phyloP scores from a whole-genome alignment of 2,113 vertebrate species.

The Cricetomys ansorgei region DNA sequence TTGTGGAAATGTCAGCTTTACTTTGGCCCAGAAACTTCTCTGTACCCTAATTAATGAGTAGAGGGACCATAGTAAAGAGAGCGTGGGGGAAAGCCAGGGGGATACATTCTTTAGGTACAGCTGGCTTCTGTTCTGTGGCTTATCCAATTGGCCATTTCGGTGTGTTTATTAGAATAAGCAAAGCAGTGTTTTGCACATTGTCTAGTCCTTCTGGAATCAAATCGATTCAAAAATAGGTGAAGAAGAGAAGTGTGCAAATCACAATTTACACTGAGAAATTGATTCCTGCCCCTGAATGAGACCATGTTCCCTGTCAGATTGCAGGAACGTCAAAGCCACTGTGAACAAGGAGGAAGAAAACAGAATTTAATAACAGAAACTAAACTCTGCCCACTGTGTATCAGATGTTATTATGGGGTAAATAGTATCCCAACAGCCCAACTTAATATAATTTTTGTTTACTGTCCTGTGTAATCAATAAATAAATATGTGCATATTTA shows the following conservation, averaged over 20 bases:
- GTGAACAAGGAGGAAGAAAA: conserved; percentile 65
- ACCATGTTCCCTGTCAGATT: conserved; percentile 63
- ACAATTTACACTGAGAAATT: conserved; percentile 81
- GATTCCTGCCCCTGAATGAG: conserved; percentile 72
- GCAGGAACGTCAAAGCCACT: conserved; percentile 66
- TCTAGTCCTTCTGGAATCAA: conserved; percentile 68
- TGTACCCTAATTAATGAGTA: conserved; percentile 58
- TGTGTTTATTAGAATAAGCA: conserved; percentile 78
- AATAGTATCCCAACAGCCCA: neutral
- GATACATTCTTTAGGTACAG: conserved; percentile 34
- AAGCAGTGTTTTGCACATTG: conserved; percentile 71
- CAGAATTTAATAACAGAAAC: conserved; percentile 60
- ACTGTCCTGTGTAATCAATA: neutral
- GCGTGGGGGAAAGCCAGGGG: neutral
- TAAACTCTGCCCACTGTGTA: conserved; percentile 48
- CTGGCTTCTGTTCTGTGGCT: conserved; percentile 36
- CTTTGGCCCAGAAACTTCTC: conserved; percentile 43
- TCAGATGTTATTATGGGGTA: neutral
- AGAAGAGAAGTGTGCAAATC: conserved; percentile 77
- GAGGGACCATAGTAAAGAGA: neutral
- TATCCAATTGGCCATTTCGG: conserved; percentile 64
- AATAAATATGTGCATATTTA: neutral
- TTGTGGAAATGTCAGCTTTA: neutral
- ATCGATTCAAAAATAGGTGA: conserved; percentile 76
- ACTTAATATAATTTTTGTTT: neutral